These are phyloP conservation scores for Drosophila dunni DNA, from an alignment of 1,140 invertebrate genomes.

Conservation along the genomic window DNA sequence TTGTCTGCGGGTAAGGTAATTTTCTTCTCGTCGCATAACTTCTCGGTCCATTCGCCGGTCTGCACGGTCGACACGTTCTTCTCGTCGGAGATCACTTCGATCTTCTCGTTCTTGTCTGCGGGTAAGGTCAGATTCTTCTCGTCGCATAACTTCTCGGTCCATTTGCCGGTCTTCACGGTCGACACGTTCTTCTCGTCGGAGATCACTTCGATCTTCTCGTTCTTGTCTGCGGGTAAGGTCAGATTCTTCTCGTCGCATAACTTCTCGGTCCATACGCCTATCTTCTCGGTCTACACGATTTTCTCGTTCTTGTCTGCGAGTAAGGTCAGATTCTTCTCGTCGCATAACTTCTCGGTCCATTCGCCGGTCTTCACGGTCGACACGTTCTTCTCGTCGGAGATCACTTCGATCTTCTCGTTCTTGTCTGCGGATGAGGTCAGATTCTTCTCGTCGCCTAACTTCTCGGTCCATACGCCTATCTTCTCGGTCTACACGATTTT, in stretches of 20 bases:
- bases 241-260: neutral
- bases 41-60: no score
- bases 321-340: neutral
- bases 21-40: neutral
- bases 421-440: neutral
- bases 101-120: no score
- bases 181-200: no score
- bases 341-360: no score
- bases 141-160: neutral
- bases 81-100: no score
- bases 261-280: neutral
- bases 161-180: no score
- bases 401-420: neutral
- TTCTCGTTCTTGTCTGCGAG: constrained; percentile 4
- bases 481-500: neutral
- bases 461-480: neutral
- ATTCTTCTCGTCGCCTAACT: neutral
- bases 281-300: neutral
- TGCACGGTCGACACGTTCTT: no score
- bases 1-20: neutral
- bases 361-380: no score
- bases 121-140: no score
- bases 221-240: neutral
- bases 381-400: no score
- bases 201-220: neutral